Conservation (phyloP, 2,113 vertebrate species). For the Sclerurus mexicanus region DNA sequence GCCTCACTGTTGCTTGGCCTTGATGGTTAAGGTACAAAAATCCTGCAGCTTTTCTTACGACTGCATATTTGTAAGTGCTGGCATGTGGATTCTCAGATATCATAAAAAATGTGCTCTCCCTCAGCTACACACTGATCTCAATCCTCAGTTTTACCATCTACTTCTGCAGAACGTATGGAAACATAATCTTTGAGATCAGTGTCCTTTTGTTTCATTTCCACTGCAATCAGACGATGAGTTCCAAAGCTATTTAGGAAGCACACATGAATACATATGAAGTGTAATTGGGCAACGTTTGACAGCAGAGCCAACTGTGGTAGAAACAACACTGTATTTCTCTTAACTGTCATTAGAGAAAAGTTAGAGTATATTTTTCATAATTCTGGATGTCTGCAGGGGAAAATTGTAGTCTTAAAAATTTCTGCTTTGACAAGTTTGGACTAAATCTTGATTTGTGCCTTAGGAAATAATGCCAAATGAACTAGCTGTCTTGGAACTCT, state of each 20-base stretch:
- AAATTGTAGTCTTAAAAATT: not conserved
- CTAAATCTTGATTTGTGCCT: not conserved
- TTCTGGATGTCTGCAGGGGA: not conserved
- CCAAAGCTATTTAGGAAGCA: not conserved
- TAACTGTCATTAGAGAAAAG: not conserved
- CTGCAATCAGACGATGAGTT: not conserved
- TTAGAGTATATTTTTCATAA: not conserved
- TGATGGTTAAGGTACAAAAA: not conserved
- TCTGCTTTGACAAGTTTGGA: not conserved
- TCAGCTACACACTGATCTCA: not conserved
- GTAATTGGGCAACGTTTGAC: not conserved
- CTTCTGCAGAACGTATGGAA: not conserved
- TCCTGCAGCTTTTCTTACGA: not conserved
- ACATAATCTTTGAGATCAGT: not conserved
- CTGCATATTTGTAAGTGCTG: not conserved
- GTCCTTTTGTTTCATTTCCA: not conserved
- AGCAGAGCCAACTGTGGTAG: not conserved
- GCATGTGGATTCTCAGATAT: not conserved
- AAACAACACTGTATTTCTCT: not conserved
- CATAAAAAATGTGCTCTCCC: not conserved
- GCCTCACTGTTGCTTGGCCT: not conserved
- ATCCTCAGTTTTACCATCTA: not conserved
- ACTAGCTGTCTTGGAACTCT: not conserved
- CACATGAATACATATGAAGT: not conserved
- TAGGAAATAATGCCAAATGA: not conserved